Evolutionary conservation across 2,113 vertebrate species (phyloP), one percentile per base, ranked within the genome.

Genomic region (Ammodramus savannarum): DNA sequence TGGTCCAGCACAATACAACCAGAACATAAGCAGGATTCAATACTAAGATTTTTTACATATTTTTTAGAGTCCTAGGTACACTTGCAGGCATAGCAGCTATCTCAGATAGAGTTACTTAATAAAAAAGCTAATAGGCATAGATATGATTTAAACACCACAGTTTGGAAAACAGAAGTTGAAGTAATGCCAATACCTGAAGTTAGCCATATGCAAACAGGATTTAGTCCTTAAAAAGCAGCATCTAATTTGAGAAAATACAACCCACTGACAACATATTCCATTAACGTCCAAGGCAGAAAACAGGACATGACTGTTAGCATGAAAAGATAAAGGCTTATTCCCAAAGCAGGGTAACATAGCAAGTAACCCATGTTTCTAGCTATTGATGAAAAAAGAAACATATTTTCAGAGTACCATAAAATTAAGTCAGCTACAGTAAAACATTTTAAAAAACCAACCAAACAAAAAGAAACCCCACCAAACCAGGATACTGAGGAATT

Each of bases 131-230:
- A 81, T 8, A 78, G 48, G n/a, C 48, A 67, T 7, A 14, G 29
- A n/a, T 67, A 18, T 15, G 12, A 62, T 63, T 58, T 89, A 67
- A 92, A 46, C 7, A 43, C 46, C 39, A 22, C 11, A 81, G 25
- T 88, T 66, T 73, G 65, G 87, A 69, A 77, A 84, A 92, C 29
- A 83, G 46, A 77, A 69, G 49, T 63, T 89, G 46, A 57, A 73
- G 34, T 57, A 83, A 49, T n/a, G 43, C 27, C n/a, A 29, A 13
- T 13, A 74, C n/a, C 54, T 74, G 55, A 75, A 46, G 9, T 62
- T 59, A 71, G 38, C 23, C 11, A 8, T 57, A 15, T 59, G 26
- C 21, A 6, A 80, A 39, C 14, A 66, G 55, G 65, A 54, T 59
- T 58, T 77, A 14, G 13, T 49, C 34, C 43, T 62, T 80, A 41